Evolutionary conservation across 1,140 invertebrate genomes (phyloP).

Genomic region (Chironomus striatipennis): DNA sequence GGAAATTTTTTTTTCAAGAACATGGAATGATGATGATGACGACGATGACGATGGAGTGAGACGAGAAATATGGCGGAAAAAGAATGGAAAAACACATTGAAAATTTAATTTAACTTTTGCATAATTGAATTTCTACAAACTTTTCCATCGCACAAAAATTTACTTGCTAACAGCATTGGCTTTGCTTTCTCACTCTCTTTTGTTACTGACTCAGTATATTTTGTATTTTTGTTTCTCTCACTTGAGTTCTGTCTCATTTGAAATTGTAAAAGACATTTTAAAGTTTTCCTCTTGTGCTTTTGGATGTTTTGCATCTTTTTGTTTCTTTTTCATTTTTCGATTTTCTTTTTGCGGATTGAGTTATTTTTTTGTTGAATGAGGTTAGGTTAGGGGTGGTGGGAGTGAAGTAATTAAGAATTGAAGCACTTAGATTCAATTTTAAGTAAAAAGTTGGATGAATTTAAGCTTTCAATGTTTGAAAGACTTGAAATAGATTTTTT

Average conservation of each 20-base stretch:
- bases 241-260: neutral
- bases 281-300: neutral
- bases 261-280: neutral
- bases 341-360: no score
- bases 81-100: constrained; percentile 18
- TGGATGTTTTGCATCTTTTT: no score
- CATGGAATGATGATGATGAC: neutral
- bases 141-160: constrained; percentile 16
- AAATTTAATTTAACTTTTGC: constrained; percentile 24
- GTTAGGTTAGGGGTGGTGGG: no score
- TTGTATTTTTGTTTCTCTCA: neutral
- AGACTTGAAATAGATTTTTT: no score
- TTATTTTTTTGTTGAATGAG: no score
- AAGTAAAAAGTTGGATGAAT: no score
- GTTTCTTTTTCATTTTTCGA: no score
- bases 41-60: neutral
- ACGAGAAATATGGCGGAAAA: constrained; percentile 16
- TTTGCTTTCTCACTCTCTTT: neutral
- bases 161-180: constrained; percentile 20
- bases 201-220: no score
- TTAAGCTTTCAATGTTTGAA: no score
- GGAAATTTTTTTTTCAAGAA: no score
- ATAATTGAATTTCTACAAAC: constrained; percentile 21
- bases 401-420: no score
- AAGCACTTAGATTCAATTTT: no score